These are phyloP conservation scores for Rissa tridactyla DNA, from an alignment of 2,113 vertebrate genomes.

Conservation along the genomic window DNA sequence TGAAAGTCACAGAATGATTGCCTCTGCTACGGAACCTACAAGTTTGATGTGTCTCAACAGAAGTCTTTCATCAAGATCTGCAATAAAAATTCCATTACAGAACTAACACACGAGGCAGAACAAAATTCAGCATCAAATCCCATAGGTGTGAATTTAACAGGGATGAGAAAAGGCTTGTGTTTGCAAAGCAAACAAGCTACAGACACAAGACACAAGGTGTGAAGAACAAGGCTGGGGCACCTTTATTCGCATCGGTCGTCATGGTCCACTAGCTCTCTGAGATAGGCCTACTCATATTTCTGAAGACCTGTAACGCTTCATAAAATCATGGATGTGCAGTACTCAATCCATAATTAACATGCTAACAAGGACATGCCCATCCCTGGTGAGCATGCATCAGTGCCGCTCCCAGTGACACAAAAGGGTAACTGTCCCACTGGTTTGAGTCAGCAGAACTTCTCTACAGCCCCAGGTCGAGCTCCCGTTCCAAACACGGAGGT, in stretches of 20 bases:
- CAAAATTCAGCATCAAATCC: neutral
- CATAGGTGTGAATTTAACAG: neutral
- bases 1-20: neutral
- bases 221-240: neutral
- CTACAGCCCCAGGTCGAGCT: neutral
- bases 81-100: neutral
- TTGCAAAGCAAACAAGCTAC: neutral
- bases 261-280: neutral
- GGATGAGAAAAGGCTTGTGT: neutral
- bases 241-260: neutral
- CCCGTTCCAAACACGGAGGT: neutral
- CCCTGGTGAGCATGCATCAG: neutral
- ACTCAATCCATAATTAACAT: neutral
- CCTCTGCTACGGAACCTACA: neutral
- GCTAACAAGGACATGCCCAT: neutral
- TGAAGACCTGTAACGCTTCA: neutral
- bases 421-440: neutral
- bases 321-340: neutral
- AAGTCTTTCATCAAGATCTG: neutral
- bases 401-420: neutral
- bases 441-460: neutral
- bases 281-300: neutral
- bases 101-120: neutral
- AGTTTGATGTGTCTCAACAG: neutral
- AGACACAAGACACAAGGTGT: neutral